These are phyloP conservation scores for Galendromus occidentalis DNA, from an alignment of 1,140 invertebrate species.

Conservation along the genomic window DNA sequence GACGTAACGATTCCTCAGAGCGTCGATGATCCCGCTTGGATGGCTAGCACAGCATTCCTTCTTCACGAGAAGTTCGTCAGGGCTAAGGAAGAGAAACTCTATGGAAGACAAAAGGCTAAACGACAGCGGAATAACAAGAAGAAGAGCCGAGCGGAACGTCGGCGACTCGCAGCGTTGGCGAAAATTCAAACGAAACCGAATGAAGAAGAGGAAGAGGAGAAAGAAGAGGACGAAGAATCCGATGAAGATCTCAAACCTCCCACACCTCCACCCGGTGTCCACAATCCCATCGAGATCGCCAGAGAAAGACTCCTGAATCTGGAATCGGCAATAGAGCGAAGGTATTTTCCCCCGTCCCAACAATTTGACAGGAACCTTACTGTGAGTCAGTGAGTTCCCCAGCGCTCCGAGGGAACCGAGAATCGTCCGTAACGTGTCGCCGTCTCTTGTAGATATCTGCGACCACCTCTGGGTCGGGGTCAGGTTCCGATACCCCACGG, in stretches of 20 bases:
- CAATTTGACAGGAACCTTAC: constrained; percentile 15
- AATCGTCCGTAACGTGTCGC: constrained; percentile 76
- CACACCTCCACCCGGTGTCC: constrained; percentile 16
- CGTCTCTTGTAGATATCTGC: constrained; percentile 24
- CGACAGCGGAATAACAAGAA: background rate
- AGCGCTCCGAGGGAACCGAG: constrained; percentile 40
- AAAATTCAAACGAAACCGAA: background rate
- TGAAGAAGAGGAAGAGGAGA: constrained; percentile 23
- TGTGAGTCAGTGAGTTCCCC: background rate
- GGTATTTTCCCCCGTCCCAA: constrained; percentile 90
- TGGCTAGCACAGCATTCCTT: constrained; percentile 5
- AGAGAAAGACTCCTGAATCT: constrained; percentile 54
- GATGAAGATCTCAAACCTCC: constrained; percentile 16
- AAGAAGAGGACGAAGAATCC: constrained; percentile 19
- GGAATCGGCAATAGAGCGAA: constrained; percentile 68
- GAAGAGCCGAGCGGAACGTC: background rate
- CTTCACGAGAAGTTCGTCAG: background rate
- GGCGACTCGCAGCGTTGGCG: background rate
- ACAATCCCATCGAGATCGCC: constrained; percentile 44
- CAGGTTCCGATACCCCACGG: background rate
- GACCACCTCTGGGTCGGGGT: background rate
- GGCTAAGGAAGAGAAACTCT: background rate
- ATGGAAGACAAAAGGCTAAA: background rate
- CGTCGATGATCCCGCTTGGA: constrained; percentile 10
- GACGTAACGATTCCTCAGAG: constrained; percentile 14